These are phyloP conservation scores for Tetragonisca angustula DNA, from an alignment of 2,888 invertebrate species.

Conservation along the genomic window DNA sequence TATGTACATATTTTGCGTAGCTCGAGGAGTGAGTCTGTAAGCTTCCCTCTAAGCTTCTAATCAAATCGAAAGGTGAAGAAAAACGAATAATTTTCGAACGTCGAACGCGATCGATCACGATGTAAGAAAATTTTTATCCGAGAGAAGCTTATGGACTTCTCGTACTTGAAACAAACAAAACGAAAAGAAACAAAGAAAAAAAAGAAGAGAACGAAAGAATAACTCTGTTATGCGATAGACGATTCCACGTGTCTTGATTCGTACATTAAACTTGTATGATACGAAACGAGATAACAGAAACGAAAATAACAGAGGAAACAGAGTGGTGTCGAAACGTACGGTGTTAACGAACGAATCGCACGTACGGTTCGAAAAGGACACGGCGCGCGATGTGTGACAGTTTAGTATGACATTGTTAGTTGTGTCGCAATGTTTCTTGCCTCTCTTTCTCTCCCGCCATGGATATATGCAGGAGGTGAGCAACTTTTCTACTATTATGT, in stretches of 20 bases:
- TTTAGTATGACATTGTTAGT: constrained; percentile 85
- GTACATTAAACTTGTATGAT: constrained; percentile 60
- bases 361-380: constrained; percentile 49
- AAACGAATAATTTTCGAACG: not conserved
- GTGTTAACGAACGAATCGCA: constrained; percentile 44
- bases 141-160: constrained; percentile 59
- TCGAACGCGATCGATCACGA: constrained; percentile 12
- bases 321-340: constrained; percentile 32
- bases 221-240: constrained; percentile 52
- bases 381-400: constrained; percentile 66
- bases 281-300: constrained; percentile 35
- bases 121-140: constrained; percentile 12
- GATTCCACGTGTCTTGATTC: constrained; percentile 65
- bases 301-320: too few relatives aligned
- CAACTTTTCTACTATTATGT: constrained; percentile 51
- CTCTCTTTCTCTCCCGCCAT: constrained; percentile 78
- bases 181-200: not conserved
- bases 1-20: constrained; percentile 71
- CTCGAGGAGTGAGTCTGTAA: constrained; percentile 52
- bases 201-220: too few relatives aligned
- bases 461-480: constrained; percentile 85
- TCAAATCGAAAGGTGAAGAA: not conserved
- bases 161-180: not conserved
- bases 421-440: constrained; percentile 85
- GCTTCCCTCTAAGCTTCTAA: constrained; percentile 28